Evolutionary conservation across 37 sponge, comb jelly and placozoan genomes (phyloP).

Genomic region (Axinella damicornis): DNA sequence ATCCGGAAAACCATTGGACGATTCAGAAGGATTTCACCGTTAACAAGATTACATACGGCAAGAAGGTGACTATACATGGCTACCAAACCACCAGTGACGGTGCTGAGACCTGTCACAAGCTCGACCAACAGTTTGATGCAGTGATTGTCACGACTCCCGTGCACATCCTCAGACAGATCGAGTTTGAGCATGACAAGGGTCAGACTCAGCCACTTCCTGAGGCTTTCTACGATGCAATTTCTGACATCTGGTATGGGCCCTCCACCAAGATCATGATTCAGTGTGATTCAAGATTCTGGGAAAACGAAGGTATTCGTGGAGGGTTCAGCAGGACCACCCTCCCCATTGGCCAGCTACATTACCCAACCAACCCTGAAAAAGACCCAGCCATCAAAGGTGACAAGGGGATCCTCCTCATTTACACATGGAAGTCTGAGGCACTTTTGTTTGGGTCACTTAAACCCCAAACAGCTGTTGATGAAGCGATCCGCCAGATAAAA

Average conservation of each 20-base stretch:
- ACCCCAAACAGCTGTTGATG: conserved; percentile 22
- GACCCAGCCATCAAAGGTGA: background rate
- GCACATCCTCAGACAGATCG: conserved; percentile 44
- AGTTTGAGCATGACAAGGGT: conserved; percentile 4
- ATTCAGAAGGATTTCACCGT: conserved; percentile 28
- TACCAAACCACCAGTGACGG: no score
- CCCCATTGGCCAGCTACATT: no score
- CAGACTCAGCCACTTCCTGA: background rate
- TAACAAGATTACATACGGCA: conserved; percentile 10
- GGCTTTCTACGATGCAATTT: no score
- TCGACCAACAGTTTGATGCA: no score
- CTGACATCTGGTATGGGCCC: no score
- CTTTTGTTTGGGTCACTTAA: conserved; percentile 53
- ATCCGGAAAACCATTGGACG: background rate
- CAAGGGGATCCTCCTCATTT: conserved; percentile 49
- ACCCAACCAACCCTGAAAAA: conserved; percentile 48
- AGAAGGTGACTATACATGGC: no score
- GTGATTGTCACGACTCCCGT: conserved; percentile 62
- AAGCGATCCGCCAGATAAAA: conserved; percentile 46
- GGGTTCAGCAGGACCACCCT: no score
- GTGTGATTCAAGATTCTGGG: no score
- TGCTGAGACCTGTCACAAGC: no score
- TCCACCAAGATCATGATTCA: no score
- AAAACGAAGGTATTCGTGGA: no score
- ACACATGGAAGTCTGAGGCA: conserved; percentile 75